phyloP scores from a whole-genome alignment of 2,888 invertebrate species.

The Meiosimyza platycephala region DNA sequence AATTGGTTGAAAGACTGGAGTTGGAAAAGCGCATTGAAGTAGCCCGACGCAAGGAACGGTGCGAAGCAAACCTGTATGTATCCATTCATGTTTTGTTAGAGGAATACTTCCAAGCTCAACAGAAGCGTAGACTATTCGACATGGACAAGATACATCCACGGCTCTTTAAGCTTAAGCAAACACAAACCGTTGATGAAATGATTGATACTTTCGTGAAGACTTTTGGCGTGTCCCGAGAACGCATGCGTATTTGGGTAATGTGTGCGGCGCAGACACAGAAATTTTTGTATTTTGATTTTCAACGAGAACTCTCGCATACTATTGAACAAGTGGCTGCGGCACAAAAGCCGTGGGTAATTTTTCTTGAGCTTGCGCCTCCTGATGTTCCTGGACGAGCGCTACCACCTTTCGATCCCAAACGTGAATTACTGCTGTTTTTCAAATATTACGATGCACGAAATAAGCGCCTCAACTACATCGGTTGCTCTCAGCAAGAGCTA shows the following conservation, averaged over 20 bases:
- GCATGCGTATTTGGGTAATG: slow-evolving; percentile 94
- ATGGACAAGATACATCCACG: slow-evolving; percentile 86
- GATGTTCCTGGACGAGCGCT: slow-evolving; percentile 79
- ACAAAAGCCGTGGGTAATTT: slow-evolving; percentile 83
- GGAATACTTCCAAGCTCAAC: slow-evolving; percentile 92
- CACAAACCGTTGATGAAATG: slow-evolving; percentile 86
- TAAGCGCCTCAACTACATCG: slow-evolving; percentile 93
- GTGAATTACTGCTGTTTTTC: slow-evolving; percentile 71
- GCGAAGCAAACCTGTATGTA: slow-evolving; percentile 92
- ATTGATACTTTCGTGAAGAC: slow-evolving; percentile 87
- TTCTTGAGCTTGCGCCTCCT: slow-evolving; percentile 88
- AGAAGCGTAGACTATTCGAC: slow-evolving; percentile 96
- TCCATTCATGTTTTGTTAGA: slow-evolving; percentile 80
- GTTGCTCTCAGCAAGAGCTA: slow-evolving; percentile 90
- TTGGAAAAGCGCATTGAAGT: slow-evolving; percentile 95
- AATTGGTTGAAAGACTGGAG: slow-evolving; percentile 87
- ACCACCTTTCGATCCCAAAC: slow-evolving; percentile 90
- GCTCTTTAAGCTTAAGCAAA: slow-evolving; percentile 91
- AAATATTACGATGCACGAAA: slow-evolving; percentile 90
- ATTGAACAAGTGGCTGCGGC: slow-evolving; percentile 77
- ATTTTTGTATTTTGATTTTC: slow-evolving; percentile 82
- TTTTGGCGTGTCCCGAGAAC: slow-evolving; percentile 87
- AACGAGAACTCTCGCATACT: slow-evolving; percentile 76
- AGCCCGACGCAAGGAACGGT: slow-evolving; percentile 90
- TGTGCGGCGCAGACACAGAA: slow-evolving; percentile 77